These are phyloP conservation scores for Ictalurus punctatus DNA, from an alignment of 2,113 vertebrate genomes.

Conservation along the genomic window DNA sequence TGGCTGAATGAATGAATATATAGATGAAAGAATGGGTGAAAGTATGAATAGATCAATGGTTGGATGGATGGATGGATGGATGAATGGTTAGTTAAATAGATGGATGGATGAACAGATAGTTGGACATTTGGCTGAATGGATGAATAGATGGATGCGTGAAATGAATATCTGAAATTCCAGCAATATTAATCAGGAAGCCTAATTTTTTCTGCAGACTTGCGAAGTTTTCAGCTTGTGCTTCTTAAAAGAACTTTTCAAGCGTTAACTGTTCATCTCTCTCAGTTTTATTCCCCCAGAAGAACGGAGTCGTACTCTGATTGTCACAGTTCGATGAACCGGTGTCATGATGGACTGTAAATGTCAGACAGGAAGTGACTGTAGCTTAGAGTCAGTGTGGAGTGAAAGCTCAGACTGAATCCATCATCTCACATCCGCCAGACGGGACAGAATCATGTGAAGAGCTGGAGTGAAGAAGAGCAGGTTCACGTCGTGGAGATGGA, in stretches of 20 bases:
- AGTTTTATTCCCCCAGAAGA: neutral
- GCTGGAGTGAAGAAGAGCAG: neutral
- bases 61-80: neutral
- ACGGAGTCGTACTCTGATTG: neutral
- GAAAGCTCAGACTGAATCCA: conserved; percentile 28
- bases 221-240: neutral
- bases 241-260: neutral
- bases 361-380: conserved; percentile 36
- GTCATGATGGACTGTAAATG: conserved; percentile 48
- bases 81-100: neutral
- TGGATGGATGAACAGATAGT: neutral
- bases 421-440: neutral
- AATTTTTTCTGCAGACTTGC: neutral
- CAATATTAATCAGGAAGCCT: neutral
- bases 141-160: neutral
- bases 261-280: neutral
- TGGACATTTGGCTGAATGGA: neutral
- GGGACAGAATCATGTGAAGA: neutral
- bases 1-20: neutral
- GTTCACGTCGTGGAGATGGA: neutral
- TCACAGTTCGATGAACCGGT: conserved; percentile 48
- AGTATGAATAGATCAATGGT: too few species aligned
- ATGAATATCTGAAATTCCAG: neutral
- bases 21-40: neutral
- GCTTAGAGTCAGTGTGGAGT: conserved; percentile 15